Conservation (phyloP, 2,113 vertebrate genomes). For the Thalassarche chlororhynchos region DNA sequence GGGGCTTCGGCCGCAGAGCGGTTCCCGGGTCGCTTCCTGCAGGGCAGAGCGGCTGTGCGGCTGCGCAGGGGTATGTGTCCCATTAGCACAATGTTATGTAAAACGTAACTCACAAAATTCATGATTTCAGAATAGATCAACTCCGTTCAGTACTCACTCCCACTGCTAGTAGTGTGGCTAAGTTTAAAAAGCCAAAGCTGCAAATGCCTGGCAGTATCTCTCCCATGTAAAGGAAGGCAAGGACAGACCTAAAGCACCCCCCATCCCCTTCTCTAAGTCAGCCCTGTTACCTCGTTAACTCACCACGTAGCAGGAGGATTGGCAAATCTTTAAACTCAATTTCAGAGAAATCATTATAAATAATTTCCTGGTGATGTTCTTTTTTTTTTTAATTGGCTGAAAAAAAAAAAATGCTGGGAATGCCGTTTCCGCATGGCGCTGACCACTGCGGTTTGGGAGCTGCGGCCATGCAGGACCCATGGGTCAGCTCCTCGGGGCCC, state of each 20-base stretch:
- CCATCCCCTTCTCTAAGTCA: not conserved
- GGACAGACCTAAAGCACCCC: not conserved
- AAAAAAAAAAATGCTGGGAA: not conserved
- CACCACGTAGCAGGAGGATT: not conserved
- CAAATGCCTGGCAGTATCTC: not conserved
- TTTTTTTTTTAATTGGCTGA: not conserved
- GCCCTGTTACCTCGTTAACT: not conserved
- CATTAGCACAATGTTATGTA: too few species aligned
- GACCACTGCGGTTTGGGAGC: not conserved
- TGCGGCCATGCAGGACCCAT: not conserved
- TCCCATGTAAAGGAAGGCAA: not conserved
- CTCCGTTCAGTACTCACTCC: not conserved
- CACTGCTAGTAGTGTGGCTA: not conserved
- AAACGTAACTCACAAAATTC: not conserved
- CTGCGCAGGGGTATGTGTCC: not conserved
- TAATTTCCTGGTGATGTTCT: not conserved
- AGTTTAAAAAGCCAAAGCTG: not conserved
- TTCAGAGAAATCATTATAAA: not conserved
- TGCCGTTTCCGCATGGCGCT: not conserved
- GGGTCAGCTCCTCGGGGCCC: not conserved
- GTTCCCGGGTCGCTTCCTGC: not conserved
- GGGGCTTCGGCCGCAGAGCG: not conserved
- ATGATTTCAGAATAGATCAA: not conserved
- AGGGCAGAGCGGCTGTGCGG: not conserved
- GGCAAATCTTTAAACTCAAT: not conserved